Evolutionary conservation across 1,140 invertebrate genomes (phyloP).

Genomic region (Coboldia fuscipes): DNA sequence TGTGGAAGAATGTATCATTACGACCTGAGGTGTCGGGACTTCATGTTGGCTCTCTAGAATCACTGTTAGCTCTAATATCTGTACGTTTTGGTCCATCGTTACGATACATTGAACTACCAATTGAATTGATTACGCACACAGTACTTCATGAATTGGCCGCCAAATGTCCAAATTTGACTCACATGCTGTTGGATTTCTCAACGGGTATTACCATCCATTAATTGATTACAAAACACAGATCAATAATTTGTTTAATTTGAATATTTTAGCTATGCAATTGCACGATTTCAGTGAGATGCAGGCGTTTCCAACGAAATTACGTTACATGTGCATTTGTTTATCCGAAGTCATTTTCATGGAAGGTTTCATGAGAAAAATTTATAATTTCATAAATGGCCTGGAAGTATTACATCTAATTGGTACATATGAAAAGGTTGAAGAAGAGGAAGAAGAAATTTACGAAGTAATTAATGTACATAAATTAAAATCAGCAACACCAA

Average conservation of each 20-base stretch:
- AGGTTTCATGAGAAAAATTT: slow-evolving; percentile 99
- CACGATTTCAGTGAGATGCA: slow-evolving; percentile 99
- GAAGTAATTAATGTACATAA: slow-evolving; percentile 99
- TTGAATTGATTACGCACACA: slow-evolving; percentile 94
- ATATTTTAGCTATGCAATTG: slow-evolving; percentile 72
- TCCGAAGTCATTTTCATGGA: slow-evolving; percentile 99
- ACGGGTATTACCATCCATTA: slow-evolving; percentile 28
- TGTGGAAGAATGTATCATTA: slow-evolving; percentile 93
- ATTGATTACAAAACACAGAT: neutral
- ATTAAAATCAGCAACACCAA: slow-evolving; percentile 87
- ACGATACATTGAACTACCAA: slow-evolving; percentile 88
- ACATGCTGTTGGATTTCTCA: slow-evolving; percentile 93
- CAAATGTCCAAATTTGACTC: slow-evolving; percentile 94
- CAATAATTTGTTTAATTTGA: slow-evolving; percentile 1
- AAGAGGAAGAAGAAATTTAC: slow-evolving; percentile 98
- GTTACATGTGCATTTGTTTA: slow-evolving; percentile 90
- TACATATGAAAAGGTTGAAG: slow-evolving; percentile 96
- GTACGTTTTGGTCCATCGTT: slow-evolving; percentile 77
- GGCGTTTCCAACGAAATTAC: slow-evolving; percentile 93
- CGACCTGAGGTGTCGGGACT: slow-evolving; percentile 88
- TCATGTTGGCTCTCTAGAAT: slow-evolving; percentile 48
- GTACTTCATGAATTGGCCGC: slow-evolving; percentile 92
- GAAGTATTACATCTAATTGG: slow-evolving; percentile 88
- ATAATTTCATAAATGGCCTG: slow-evolving; percentile 98
- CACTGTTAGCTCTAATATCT: slow-evolving; percentile 65